Percentiles rank a stretch among this genome's conserved stretches.
Evolutionary conservation across 2,113 vertebrate genomes (phyloP).

Genomic region (Aspiorhynchus laticeps): DNA sequence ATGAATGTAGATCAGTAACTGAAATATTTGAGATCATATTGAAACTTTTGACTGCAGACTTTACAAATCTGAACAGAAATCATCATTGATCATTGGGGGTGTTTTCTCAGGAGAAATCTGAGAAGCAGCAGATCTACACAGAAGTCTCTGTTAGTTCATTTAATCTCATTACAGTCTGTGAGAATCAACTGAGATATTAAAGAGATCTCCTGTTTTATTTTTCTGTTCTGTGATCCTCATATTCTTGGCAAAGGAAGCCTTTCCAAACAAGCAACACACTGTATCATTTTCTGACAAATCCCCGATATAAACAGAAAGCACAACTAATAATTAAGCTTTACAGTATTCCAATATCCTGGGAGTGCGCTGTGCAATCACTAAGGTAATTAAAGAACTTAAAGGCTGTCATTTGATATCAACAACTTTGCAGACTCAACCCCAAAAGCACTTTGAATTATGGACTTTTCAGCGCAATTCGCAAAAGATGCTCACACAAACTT

Average conservation of each 20-base stretch:
- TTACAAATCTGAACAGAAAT: background rate
- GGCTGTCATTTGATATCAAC: constrained; percentile 49
- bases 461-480: constrained; percentile 38
- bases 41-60: background rate
- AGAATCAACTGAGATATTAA: background rate
- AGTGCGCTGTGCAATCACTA: background rate
- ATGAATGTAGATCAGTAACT: background rate
- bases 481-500: constrained; percentile 50
- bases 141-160: background rate
- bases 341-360: constrained; percentile 16
- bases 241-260: background rate
- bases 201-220: background rate
- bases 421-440: constrained; percentile 53
- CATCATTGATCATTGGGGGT: background rate
- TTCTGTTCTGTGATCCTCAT: background rate
- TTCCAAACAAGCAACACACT: background rate
- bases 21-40: background rate
- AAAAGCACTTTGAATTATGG: constrained; percentile 49
- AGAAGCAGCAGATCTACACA: background rate
- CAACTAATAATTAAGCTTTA: constrained; percentile 14
- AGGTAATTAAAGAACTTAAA: constrained; percentile 42
- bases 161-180: background rate
- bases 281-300: background rate
- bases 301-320: background rate
- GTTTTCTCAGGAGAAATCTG: background rate